phyloP scores from a whole-genome alignment of 2,797 vertebrate genomes.

The Momotus momota region DNA sequence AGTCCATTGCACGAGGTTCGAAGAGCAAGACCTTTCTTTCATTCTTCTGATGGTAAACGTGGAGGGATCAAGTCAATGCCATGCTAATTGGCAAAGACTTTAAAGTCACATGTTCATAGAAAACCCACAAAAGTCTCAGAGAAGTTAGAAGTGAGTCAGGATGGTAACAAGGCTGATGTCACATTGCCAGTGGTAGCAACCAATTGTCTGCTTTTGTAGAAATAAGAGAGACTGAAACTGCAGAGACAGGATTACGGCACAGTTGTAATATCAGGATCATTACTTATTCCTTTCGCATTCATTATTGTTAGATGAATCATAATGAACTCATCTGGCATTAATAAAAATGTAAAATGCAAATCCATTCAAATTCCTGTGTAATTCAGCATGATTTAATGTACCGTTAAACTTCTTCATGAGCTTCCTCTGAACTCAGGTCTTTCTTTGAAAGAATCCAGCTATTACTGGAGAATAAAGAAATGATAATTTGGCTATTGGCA shows the following conservation, averaged over 20 bases:
- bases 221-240: not conserved
- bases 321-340: constrained; percentile 54
- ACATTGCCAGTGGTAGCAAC: not conserved
- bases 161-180: not conserved
- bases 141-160: not conserved
- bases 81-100: not conserved
- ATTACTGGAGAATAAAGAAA: not conserved
- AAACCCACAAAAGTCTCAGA: not conserved
- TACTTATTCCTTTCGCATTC: constrained; percentile 44
- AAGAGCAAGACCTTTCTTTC: not conserved
- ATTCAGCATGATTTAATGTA: constrained; percentile 25
- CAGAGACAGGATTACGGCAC: not conserved
- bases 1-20: not conserved
- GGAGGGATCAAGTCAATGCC: not conserved
- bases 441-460: not conserved
- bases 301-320: constrained; percentile 51
- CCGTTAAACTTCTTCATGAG: constrained; percentile 2
- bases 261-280: constrained; percentile 3
- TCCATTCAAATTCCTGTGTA: constrained; percentile 46
- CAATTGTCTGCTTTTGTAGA: not conserved
- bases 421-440: not conserved
- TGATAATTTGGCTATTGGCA: not conserved
- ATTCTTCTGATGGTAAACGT: not conserved
- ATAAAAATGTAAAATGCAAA: constrained; percentile 58
- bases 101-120: not conserved